Evolutionary conservation across 2,113 vertebrate genomes (phyloP).

Genomic region (Alosa alosa): DNA sequence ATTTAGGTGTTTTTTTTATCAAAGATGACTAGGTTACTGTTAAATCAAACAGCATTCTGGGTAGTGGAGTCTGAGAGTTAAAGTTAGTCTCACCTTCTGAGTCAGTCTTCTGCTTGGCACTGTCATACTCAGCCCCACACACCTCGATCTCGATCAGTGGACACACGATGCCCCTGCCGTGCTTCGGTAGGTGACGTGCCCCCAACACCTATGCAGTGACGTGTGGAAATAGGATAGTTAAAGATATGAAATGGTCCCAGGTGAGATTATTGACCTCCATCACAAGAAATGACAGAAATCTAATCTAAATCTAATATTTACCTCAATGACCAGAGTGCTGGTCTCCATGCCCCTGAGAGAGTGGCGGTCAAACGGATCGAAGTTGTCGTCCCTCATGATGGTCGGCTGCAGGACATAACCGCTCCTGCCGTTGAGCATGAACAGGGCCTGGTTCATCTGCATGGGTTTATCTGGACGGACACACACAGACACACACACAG

Average conservation of each 20-base stretch:
- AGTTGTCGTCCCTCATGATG: conserved; percentile 91
- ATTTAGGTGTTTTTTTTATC: background rate
- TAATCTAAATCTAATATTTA: conserved; percentile 33
- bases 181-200: conserved; percentile 93
- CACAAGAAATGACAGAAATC: too few species aligned
- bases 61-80: background rate
- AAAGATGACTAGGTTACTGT: too few species aligned
- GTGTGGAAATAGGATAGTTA: background rate
- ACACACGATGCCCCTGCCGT: conserved; percentile 92
- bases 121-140: conserved; percentile 93
- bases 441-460: conserved; percentile 99
- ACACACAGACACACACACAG: background rate
- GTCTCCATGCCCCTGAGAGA: conserved; percentile 81
- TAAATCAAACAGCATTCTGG: too few species aligned
- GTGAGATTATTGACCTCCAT: too few species aligned
- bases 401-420: conserved; percentile 90
- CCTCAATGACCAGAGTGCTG: conserved; percentile 83
- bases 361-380: conserved; percentile 92
- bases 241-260: background rate
- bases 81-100: conserved; percentile 80
- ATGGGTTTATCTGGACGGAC: conserved; percentile 88
- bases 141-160: conserved; percentile 96
- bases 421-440: conserved; percentile 87
- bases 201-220: conserved; percentile 80
- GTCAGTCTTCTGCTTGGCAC: conserved; percentile 89